Conservation (phyloP, 2,113 vertebrate species). For the Echinops telfairi region DNA sequence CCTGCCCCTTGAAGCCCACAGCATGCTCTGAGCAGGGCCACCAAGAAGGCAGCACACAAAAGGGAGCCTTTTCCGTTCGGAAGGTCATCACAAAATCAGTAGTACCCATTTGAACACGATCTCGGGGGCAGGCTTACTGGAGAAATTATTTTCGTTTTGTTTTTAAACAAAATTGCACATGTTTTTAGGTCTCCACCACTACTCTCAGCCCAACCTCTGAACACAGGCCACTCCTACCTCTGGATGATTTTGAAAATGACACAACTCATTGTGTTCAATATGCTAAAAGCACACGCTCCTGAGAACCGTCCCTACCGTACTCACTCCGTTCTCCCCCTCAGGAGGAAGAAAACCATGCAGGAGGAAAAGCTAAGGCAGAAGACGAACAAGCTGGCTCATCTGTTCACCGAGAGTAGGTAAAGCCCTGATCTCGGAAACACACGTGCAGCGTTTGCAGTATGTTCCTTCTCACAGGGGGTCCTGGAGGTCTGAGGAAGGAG, state of each 20-base stretch:
- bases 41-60: not conserved
- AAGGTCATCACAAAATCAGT: not conserved
- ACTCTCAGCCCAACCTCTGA: not conserved
- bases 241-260: slow-evolving; percentile 48
- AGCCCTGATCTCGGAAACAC: not conserved
- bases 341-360: not conserved
- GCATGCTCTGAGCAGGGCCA: not conserved
- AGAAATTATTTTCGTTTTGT: not conserved
- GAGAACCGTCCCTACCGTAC: too few species aligned
- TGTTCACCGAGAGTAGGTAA: not conserved
- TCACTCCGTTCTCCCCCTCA: not conserved
- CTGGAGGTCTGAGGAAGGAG: not conserved
- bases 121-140: not conserved
- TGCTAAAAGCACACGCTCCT: too few species aligned
- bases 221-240: not conserved
- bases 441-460: not conserved
- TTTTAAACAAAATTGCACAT: not conserved
- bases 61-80: not conserved
- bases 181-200: not conserved
- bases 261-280: not conserved
- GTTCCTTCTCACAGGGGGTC: not conserved
- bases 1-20: too few species aligned
- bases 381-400: not conserved
- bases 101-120: not conserved
- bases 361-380: slow-evolving; percentile 3